Evolutionary conservation across 2,888 invertebrate genomes (phyloP).

Genomic region (Agrypnus murinus): DNA sequence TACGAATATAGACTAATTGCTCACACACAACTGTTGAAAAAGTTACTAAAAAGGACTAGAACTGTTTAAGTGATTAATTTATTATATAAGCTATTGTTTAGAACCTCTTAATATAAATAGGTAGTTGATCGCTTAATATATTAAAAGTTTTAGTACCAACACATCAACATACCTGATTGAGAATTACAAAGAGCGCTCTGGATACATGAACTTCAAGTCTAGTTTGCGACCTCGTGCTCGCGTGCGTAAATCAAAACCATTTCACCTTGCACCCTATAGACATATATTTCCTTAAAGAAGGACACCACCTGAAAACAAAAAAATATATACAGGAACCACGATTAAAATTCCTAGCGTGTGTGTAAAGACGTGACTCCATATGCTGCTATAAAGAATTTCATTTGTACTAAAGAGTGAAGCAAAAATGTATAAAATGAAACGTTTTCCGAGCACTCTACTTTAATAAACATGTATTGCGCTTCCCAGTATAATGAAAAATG

Average conservation of each 20-base stretch:
- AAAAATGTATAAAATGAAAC: slow-evolving; percentile 20
- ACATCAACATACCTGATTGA: no score
- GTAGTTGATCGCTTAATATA: no score
- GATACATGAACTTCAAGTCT: no score
- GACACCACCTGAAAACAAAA: slow-evolving; percentile 9
- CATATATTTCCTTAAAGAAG: neutral
- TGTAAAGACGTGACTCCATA: slow-evolving; percentile 7
- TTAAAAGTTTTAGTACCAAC: no score
- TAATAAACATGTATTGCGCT: slow-evolving; percentile 20
- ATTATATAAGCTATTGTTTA: no score
- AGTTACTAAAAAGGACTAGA: no score
- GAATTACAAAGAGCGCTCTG: no score
- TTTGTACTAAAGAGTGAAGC: slow-evolving; percentile 16
- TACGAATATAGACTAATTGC: no score
- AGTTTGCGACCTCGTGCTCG: neutral
- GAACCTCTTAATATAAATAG: no score
- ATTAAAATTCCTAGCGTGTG: slow-evolving; percentile 17
- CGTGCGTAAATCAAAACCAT: neutral
- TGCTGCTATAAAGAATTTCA: slow-evolving; percentile 18
- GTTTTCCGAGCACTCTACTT: slow-evolving; percentile 1
- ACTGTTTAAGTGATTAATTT: no score
- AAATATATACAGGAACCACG: neutral
- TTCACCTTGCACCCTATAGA: neutral
- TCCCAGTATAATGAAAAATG: slow-evolving; percentile 19
- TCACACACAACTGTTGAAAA: no score